Evolutionary conservation across 1,140 invertebrate genomes (phyloP), one percentile per base, ranked within the genome.

Genomic region (Lineus longissimus): DNA sequence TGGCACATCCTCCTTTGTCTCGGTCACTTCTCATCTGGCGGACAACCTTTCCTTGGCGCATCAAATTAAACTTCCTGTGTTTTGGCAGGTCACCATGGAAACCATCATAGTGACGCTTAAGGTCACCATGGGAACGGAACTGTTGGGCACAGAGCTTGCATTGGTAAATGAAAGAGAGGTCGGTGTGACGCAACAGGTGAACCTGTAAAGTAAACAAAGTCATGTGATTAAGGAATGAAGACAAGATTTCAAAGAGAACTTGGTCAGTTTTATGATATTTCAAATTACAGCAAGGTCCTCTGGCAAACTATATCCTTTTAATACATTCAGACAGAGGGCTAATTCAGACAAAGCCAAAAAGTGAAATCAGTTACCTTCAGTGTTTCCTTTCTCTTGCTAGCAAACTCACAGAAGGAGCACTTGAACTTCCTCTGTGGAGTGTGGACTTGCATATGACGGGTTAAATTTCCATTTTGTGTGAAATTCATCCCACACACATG

Each of bases 401-500:
- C 47, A 51, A 51, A 51, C 6, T 51, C 47, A 27, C 47, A 51
- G 25, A 51, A 51, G n/a, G 47, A 51, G n/a, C 47, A 51, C 47
- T 51, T 51, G 47, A 23, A 51, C n/a, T 51, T 51, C 47, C n/a
- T 51, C 25, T 51, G 47, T 23, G 47, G 19, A 19, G 47, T 51
- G 78, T 90, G 89, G 0, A 88, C 91, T 59, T 89, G 84, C 82
- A 91, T 87, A 75, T 94, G 92, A 27, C 91, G 82, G 73, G 92
- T 90, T 90, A 94, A 91, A 76, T 92, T 93, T 15, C 91, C 91
- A 77, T 92, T 93, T 2, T 91, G 93, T 31, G 90, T 92, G 80
- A 94, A 95, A 1, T 89, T 87, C 79, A 91, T 87, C 22, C 87
- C 85, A 77, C 91, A 94, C 67, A 87, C 86, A 70, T 87, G 86